Conservation (phyloP, 2,888 invertebrate species). For the Ceraclea dissimilis region DNA sequence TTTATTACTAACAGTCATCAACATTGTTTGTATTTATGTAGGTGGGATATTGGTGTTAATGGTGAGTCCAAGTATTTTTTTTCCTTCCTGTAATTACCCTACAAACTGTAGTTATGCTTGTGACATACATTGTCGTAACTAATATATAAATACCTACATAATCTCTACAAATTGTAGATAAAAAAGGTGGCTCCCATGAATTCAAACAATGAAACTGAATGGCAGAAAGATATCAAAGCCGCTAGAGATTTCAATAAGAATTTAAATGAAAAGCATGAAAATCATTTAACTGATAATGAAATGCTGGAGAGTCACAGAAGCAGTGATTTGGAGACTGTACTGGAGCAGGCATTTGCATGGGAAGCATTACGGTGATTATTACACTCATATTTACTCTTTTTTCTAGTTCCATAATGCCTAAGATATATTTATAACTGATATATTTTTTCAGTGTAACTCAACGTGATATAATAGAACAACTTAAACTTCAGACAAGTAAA, state of each 20-base stretch:
- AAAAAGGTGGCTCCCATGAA: constrained; percentile 56
- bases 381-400: not conserved
- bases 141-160: no score
- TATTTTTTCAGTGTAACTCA: not conserved
- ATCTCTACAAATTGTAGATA: constrained; percentile 42
- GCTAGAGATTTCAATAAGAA: constrained; percentile 50
- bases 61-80: constrained; percentile 34
- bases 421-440: no score
- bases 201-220: constrained; percentile 47
- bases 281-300: not conserved
- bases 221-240: constrained; percentile 56
- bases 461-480: not conserved
- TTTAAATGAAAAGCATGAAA: constrained; percentile 17
- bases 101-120: no score
- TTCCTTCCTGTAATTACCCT: not conserved
- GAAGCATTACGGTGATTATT: constrained; percentile 12
- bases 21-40: constrained; percentile 64
- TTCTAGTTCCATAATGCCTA: no score
- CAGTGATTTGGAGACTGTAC: constrained; percentile 6
- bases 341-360: constrained; percentile 14
- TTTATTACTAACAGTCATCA: constrained; percentile 63
- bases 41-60: constrained; percentile 64
- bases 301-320: not conserved
- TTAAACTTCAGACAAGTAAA: constrained; percentile 5
- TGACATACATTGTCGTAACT: no score